Evolutionary conservation across 2,888 invertebrate species (phyloP), one percentile per base, ranked within the genome.

Genomic region (Oxyteleia sp.): DNA sequence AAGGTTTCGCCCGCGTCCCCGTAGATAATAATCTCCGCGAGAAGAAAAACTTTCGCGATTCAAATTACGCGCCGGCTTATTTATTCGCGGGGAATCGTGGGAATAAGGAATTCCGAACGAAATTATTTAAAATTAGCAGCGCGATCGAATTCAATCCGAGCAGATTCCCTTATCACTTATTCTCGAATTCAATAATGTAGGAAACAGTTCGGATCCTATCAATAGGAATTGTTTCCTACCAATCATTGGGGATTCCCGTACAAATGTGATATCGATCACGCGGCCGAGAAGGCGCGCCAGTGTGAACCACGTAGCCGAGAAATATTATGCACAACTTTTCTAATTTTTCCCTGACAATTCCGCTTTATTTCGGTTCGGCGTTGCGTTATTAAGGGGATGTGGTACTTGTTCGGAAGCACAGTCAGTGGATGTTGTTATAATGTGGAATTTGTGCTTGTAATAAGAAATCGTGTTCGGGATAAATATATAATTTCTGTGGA

Each of bases 201-300:
- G 38, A 57, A 66, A 66, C 38, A 47, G 57, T 66, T 63, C 26
- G 23, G n/a, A 35, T 47, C 43, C 66, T 66, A 80, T 80, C 80
- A 66, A 20, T 59, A 51, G 66, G 66, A 80, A 80, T 80, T 80
- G 80, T 80, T 80, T 80, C 59, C 79, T 51, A 80, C 71, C 71
- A 59, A 72, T 80, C 79, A 80, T 72, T 47, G 64, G 43, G 64
- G 71, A 79, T 79, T 71, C 64, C 16, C 15, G n/a, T 41, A 8
- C 64, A 43, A 79, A 71, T 49, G 63, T 64, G 64, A 49, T 79
- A 79, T 71, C 71, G 55, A 79, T 71, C 64, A 79, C 57, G 23
- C 29, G 51, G 23, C 4, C 16, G 55, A 16, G 43, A 26, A 75
- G 47, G 29, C 16, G 55, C n/a, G 5, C 8, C n/a, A 10, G 53